Evolutionary conservation across 2,888 invertebrate genomes (phyloP).

Genomic region (Azorinus chamasolen): DNA sequence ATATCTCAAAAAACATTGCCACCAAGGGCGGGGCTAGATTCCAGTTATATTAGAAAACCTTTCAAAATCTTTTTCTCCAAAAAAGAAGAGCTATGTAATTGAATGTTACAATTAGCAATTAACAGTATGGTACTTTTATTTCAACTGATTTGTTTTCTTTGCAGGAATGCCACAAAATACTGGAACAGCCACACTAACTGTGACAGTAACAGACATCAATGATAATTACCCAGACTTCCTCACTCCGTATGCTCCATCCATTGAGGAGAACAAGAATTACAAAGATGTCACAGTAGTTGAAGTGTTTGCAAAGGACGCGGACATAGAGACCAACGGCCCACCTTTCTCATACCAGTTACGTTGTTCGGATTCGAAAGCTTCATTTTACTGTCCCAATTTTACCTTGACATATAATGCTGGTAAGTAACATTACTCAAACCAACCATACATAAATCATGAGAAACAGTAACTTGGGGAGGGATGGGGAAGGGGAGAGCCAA

Average conservation of each 20-base stretch:
- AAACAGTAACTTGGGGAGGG: no score
- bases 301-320: conserved; percentile 78
- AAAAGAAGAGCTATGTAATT: no score
- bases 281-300: neutral
- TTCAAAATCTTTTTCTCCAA: no score
- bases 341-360: conserved; percentile 90
- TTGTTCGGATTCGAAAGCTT: conserved; percentile 21
- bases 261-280: conserved; percentile 46
- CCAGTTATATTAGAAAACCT: no score
- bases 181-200: conserved; percentile 97
- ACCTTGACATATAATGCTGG: neutral
- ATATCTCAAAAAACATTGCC: no score
- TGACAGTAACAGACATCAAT: conserved; percentile 97
- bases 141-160: conserved; percentile 12
- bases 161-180: conserved; percentile 79
- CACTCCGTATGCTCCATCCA: conserved; percentile 84
- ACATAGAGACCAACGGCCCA: conserved; percentile 86
- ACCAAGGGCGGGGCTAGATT: no score
- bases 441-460: no score
- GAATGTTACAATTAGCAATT: no score
- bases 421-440: no score
- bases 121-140: no score
- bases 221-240: conserved; percentile 98
- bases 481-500: no score
- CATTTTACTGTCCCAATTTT: conserved; percentile 33